A percentile compares a stretch with the other conserved stretches of the same genome.
Conservation (phyloP, 1,140 invertebrate species). For the Leptopilina boulardi region DNA sequence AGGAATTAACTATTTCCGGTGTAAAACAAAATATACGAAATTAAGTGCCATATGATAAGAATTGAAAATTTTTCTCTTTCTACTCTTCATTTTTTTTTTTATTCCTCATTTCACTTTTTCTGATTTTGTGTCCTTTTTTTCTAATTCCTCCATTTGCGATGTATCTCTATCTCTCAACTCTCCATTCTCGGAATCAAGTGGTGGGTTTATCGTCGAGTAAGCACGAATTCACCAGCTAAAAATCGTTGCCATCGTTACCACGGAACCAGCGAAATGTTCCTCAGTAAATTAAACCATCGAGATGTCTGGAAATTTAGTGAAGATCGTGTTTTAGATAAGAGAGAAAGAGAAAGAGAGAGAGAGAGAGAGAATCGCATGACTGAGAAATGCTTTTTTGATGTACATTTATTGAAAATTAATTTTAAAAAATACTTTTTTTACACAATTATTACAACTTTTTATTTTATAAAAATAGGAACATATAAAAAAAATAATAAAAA, state of each 20-base stretch:
- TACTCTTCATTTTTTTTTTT: not conserved
- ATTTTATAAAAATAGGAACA: too few species aligned
- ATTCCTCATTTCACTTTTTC: slow-evolving; percentile 31
- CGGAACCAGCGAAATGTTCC: slow-evolving; percentile 35
- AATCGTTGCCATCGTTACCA: slow-evolving; percentile 22
- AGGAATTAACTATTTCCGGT: slow-evolving; percentile 39
- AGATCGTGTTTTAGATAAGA: slow-evolving; percentile 7
- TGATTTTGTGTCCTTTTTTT: slow-evolving; percentile 5
- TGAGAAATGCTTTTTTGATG: too few species aligned
- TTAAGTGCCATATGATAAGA: not conserved
- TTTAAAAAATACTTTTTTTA: too few species aligned
- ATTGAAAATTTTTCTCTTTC: not conserved
- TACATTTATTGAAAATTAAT: too few species aligned
- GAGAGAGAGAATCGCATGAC: not conserved
- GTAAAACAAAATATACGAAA: not conserved
- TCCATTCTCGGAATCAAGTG: slow-evolving; percentile 36
- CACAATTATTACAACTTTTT: too few species aligned
- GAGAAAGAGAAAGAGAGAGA: not conserved
- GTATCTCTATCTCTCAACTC: slow-evolving; percentile 21
- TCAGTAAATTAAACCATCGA: slow-evolving; percentile 39
- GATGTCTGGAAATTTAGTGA: not conserved
- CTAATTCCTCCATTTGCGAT: not conserved
- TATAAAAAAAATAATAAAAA: too few species aligned
- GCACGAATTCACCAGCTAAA: slow-evolving; percentile 35
- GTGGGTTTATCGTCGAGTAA: slow-evolving; percentile 37